Conservation (phyloP, 1,140 invertebrate genomes). For the Drosophila mayri region DNA sequence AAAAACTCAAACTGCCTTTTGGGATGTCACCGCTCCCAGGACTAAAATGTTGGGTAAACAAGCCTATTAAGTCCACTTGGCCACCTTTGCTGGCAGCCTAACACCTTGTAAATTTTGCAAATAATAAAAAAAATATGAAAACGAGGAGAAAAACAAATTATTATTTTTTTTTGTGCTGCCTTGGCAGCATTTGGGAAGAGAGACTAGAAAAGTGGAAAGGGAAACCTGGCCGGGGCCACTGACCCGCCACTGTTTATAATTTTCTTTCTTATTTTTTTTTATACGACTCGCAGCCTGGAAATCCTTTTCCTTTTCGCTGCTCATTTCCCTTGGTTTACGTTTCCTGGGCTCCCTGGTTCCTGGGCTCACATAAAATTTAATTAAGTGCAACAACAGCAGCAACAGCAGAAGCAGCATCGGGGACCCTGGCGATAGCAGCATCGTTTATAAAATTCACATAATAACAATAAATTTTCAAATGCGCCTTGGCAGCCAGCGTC, state of each 20-base stretch:
- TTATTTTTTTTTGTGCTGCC: slow-evolving; percentile 44
- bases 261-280: slow-evolving; percentile 2
- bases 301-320: slow-evolving; percentile 61
- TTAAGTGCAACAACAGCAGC: slow-evolving; percentile 79
- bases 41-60: slow-evolving; percentile 26
- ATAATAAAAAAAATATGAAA: slow-evolving; percentile 11
- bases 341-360: slow-evolving; percentile 21
- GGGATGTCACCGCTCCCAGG: background rate
- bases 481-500: slow-evolving; percentile 58
- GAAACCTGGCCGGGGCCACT: slow-evolving; percentile 19
- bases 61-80: slow-evolving; percentile 41
- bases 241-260: slow-evolving; percentile 59
- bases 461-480: slow-evolving; percentile 83
- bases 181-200: slow-evolving; percentile 15
- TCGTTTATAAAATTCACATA: slow-evolving; percentile 84
- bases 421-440: slow-evolving; percentile 49
- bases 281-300: slow-evolving; percentile 40
- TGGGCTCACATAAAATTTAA: slow-evolving; percentile 79
- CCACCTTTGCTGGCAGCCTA: slow-evolving; percentile 11
- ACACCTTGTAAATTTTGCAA: slow-evolving; percentile 39
- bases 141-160: slow-evolving; percentile 39
- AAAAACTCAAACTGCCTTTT: background rate
- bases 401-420: slow-evolving; percentile 21
- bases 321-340: slow-evolving; percentile 4
- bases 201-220: slow-evolving; percentile 8